Conservation (phyloP, 2,888 invertebrate species). For the Ommatoiulus sabulosus region DNA sequence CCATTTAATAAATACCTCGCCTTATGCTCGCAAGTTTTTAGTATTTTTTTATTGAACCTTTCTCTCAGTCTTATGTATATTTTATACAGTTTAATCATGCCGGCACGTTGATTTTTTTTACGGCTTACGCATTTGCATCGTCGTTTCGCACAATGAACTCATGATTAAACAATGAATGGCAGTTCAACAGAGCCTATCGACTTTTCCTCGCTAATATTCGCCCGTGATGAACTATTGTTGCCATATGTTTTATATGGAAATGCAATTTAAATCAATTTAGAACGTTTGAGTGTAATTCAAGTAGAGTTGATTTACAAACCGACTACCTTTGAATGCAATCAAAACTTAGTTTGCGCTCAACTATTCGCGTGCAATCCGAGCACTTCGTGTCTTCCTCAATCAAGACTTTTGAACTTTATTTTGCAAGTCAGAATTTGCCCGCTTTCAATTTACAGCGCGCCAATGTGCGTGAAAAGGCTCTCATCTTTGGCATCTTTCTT, state of each 20-base stretch:
- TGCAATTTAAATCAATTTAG: neutral
- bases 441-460: neutral
- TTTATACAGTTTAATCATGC: conserved; percentile 40
- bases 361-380: neutral
- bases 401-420: neutral
- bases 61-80: conserved; percentile 17
- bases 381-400: neutral
- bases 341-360: conserved; percentile 3
- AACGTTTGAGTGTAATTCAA: conserved; percentile 21
- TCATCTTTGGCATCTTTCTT: neutral
- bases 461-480: neutral
- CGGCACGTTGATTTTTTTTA: conserved; percentile 17
- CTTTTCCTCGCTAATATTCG: conserved; percentile 30
- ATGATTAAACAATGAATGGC: conserved; percentile 36
- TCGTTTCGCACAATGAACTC: conserved; percentile 40
- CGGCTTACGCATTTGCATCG: conserved; percentile 1
- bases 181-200: conserved; percentile 24
- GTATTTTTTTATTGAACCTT: conserved; percentile 34
- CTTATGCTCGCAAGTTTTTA: neutral
- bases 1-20: neutral
- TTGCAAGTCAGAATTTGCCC: neutral
- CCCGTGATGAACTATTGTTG: conserved; percentile 10
- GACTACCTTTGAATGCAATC: neutral
- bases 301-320: conserved; percentile 9
- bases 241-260: conserved; percentile 40